These are phyloP conservation scores for Pogonomyrmex californicus DNA, from an alignment of 1,140 invertebrate species.

Conservation along the genomic window DNA sequence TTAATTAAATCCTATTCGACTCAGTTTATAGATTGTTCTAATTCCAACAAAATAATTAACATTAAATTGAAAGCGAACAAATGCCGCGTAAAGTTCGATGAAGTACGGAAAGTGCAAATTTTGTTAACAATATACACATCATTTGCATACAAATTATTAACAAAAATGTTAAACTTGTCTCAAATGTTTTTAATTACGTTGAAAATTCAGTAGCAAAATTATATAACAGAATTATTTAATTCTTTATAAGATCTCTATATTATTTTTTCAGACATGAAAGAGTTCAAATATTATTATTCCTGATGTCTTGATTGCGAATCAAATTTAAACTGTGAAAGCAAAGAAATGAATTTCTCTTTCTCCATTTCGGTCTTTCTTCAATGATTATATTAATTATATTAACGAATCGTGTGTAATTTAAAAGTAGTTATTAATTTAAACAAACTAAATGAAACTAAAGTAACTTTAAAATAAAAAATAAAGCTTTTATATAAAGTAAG, in stretches of 20 bases:
- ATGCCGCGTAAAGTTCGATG: background rate
- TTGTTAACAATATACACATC: background rate
- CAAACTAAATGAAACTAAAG: background rate
- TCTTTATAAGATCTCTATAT: background rate
- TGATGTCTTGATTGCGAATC: background rate
- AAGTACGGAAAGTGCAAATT: background rate
- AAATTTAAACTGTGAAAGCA: background rate
- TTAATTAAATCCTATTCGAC: background rate
- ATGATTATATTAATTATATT: constrained; percentile 14
- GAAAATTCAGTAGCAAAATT: background rate
- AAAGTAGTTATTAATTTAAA: constrained; percentile 3
- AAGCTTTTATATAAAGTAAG: background rate
- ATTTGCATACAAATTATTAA: background rate
- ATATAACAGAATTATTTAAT: background rate
- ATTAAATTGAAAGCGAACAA: constrained; percentile 11
- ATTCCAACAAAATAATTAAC: background rate
- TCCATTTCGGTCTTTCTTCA: background rate
- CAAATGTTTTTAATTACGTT: background rate
- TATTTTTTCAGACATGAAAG: background rate
- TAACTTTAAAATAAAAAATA: background rate
- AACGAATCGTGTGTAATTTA: background rate
- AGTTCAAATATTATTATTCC: background rate
- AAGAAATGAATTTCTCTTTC: background rate
- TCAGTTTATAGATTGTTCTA: background rate
- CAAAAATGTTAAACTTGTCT: background rate